Conservation (phyloP, 1,140 invertebrate species). For the Pogonomyrmex barbatus region DNA sequence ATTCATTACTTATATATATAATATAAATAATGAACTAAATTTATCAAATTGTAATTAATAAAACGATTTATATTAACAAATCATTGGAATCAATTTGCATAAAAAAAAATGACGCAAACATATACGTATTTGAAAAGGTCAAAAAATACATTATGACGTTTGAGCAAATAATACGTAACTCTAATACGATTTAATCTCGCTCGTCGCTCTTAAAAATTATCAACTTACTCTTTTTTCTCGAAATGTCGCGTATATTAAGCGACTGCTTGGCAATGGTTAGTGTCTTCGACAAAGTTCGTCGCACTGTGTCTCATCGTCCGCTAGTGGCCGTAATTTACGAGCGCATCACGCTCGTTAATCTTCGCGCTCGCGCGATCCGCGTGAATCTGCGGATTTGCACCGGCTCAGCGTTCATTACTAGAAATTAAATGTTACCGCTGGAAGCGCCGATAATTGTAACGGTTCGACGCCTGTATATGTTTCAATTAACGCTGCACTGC, state of each 20-base stretch:
- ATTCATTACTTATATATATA: too few species aligned
- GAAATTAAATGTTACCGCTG: constrained; percentile 55
- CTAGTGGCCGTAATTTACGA: constrained; percentile 43
- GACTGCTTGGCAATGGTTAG: not conserved
- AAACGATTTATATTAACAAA: constrained; percentile 1
- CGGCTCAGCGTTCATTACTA: constrained; percentile 49
- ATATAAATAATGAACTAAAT: not conserved
- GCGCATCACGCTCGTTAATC: constrained; percentile 55
- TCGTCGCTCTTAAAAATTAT: not conserved
- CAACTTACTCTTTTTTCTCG: not conserved
- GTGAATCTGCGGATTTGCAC: constrained; percentile 49
- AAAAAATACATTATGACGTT: not conserved
- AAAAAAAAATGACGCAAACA: too few species aligned
- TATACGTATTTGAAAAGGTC: too few species aligned
- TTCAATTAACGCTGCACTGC: constrained; percentile 45
- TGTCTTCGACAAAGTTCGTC: constrained; percentile 42
- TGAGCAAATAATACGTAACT: not conserved
- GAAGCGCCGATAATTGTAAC: constrained; percentile 61
- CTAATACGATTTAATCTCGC: constrained; percentile 2
- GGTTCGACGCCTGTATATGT: constrained; percentile 58
- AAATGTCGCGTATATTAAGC: constrained; percentile 5
- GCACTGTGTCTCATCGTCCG: constrained; percentile 39
- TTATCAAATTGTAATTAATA: not conserved
- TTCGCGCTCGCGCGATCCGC: constrained; percentile 53
- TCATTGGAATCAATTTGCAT: too few species aligned